These are phyloP conservation scores for Chrysotoxum bicinctum DNA, from an alignment of 2,888 invertebrate species.

Conservation along the genomic window DNA sequence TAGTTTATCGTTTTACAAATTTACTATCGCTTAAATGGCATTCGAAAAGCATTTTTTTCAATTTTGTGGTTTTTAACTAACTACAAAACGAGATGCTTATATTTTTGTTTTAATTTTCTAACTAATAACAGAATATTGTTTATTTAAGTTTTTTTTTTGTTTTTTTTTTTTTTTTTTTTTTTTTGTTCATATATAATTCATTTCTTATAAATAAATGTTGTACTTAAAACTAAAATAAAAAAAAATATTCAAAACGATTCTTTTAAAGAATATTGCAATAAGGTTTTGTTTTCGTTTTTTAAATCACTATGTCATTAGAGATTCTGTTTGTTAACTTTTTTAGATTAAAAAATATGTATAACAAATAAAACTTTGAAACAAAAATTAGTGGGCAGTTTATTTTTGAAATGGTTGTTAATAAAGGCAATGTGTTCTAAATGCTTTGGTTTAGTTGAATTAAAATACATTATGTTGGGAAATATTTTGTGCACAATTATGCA, in stretches of 20 bases:
- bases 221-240: constrained; percentile 43
- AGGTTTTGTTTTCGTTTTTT: not conserved
- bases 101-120: constrained; percentile 32
- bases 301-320: not conserved
- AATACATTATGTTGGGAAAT: not conserved
- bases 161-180: not conserved
- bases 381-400: constrained; percentile 1
- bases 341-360: constrained; percentile 2
- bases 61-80: constrained; percentile 43
- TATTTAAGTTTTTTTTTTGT: constrained; percentile 17
- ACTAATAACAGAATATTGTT: constrained; percentile 48
- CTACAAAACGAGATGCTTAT: constrained; percentile 42
- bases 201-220: constrained; percentile 22
- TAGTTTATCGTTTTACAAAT: constrained; percentile 3
- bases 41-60: constrained; percentile 31
- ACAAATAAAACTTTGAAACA: not conserved
- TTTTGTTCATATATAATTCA: constrained; percentile 4
- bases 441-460: not conserved
- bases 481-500: not conserved
- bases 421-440: constrained; percentile 12
- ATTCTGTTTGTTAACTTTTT: constrained; percentile 11
- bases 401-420: not conserved
- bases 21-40: constrained; percentile 52
- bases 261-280: constrained; percentile 67
- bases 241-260: constrained; percentile 31